Conservation (phyloP, 37 sponge, comb jelly and placozoan species). For the Ephydatia muelleri region DNA sequence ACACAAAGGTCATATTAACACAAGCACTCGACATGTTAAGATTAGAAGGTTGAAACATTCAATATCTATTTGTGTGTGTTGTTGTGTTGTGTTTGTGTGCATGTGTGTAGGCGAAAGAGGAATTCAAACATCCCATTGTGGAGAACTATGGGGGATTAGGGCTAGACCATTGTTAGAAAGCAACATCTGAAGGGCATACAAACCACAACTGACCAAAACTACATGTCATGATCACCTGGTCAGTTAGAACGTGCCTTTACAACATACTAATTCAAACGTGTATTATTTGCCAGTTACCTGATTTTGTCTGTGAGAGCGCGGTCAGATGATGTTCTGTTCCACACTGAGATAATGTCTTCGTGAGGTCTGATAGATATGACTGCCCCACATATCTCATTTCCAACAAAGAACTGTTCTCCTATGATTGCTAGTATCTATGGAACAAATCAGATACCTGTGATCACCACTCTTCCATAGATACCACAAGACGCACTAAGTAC, state of each 20-base stretch:
- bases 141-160: too few relatives aligned
- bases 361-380: conserved; percentile 78
- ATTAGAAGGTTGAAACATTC: too few relatives aligned
- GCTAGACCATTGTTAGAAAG: too few relatives aligned
- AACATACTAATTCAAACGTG: too few relatives aligned
- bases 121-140: too few relatives aligned
- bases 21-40: too few relatives aligned
- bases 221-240: background rate
- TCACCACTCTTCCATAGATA: background rate
- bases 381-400: conserved; percentile 96
- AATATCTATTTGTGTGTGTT: too few relatives aligned
- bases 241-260: too few relatives aligned
- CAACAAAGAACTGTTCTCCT: conserved; percentile 98
- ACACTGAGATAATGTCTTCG: conserved; percentile 91
- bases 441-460: background rate
- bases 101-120: too few relatives aligned
- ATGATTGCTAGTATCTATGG: conserved; percentile 79
- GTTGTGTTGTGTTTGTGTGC: too few relatives aligned
- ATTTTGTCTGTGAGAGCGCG: conserved; percentile 66
- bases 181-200: background rate
- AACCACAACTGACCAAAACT: background rate
- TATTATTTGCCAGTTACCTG: conserved; percentile 73
- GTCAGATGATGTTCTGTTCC: conserved; percentile 89
- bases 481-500: conserved; percentile 57
- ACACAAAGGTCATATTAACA: too few relatives aligned